These are phyloP conservation scores for Sorex araneus DNA, from an alignment of 2,113 vertebrate genomes.

Conservation along the genomic window DNA sequence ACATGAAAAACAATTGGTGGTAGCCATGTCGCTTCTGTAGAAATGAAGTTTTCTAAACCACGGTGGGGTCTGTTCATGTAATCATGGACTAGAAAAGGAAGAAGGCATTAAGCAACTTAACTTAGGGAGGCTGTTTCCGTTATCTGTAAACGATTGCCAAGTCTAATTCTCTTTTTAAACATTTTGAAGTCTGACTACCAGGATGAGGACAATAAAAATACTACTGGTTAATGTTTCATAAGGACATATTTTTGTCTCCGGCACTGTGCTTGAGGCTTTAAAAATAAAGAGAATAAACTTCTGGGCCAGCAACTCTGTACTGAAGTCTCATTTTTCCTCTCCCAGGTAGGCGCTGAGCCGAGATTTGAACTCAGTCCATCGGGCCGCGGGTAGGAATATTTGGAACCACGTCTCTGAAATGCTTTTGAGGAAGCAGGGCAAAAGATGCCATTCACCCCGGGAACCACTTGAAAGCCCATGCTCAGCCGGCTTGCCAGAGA, in stretches of 20 bases:
- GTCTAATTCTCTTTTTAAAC: background rate
- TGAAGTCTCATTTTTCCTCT: constrained; percentile 46
- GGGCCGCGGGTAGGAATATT: background rate
- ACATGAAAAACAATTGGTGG: too few species aligned
- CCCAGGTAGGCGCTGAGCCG: constrained; percentile 8
- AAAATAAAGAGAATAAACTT: constrained; percentile 23
- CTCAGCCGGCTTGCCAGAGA: background rate
- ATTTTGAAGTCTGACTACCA: constrained; percentile 18
- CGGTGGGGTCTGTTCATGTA: too few species aligned
- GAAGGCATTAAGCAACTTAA: constrained; percentile 55
- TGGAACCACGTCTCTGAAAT: background rate
- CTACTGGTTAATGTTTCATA: constrained; percentile 58
- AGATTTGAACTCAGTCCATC: constrained; percentile 18
- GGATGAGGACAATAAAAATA: constrained; percentile 63
- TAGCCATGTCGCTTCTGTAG: too few species aligned
- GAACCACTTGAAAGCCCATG: background rate
- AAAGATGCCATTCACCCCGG: background rate
- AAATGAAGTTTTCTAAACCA: too few species aligned
- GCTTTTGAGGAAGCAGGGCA: background rate
- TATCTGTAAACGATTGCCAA: constrained; percentile 59
- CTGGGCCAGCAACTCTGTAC: constrained; percentile 1
- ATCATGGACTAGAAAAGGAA: too few species aligned
- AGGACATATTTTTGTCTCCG: background rate
- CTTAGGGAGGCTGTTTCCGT: constrained; percentile 60
- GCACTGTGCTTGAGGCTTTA: constrained; percentile 29